A percentile compares a stretch with the other conserved stretches of the same genome.
phyloP scores from a whole-genome alignment of 1,140 invertebrate genomes.

The Lithobius niger region DNA sequence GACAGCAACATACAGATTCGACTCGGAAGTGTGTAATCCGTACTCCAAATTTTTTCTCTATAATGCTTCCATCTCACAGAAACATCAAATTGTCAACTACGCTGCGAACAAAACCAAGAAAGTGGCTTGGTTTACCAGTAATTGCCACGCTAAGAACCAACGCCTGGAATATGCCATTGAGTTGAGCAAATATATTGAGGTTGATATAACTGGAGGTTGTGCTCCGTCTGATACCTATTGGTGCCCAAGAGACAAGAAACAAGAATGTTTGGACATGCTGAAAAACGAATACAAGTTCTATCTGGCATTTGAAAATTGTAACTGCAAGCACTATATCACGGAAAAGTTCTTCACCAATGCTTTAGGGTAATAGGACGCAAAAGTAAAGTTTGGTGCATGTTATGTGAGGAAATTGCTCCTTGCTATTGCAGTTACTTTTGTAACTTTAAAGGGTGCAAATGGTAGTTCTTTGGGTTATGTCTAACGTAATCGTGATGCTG shows the following conservation, averaged over 20 bases:
- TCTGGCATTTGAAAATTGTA: slow-evolving; percentile 35
- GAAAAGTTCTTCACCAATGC: slow-evolving; percentile 38
- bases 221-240: slow-evolving; percentile 27
- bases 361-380: no score
- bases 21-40: slow-evolving; percentile 15
- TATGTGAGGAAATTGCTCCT: no score
- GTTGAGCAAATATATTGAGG: slow-evolving; percentile 31
- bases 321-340: slow-evolving; percentile 36
- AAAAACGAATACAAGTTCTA: slow-evolving; percentile 61
- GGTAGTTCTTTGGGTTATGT: no score
- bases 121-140: slow-evolving; percentile 35
- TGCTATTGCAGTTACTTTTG: no score
- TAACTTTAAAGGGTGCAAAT: no score
- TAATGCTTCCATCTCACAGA: background rate
- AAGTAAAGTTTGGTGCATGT: no score
- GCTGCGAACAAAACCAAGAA: slow-evolving; percentile 28
- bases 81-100: slow-evolving; percentile 5
- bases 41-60: slow-evolving; percentile 10
- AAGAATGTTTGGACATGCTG: slow-evolving; percentile 80
- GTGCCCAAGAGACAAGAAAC: slow-evolving; percentile 27
- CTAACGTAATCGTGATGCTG: no score
- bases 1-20: slow-evolving; percentile 16
- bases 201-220: slow-evolving; percentile 39
- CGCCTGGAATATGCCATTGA: slow-evolving; percentile 30
- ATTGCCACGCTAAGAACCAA: slow-evolving; percentile 31